Evolutionary conservation across 37 sponge, comb jelly and placozoan species (phyloP).

Genomic region (Petrosia ficiformis): DNA sequence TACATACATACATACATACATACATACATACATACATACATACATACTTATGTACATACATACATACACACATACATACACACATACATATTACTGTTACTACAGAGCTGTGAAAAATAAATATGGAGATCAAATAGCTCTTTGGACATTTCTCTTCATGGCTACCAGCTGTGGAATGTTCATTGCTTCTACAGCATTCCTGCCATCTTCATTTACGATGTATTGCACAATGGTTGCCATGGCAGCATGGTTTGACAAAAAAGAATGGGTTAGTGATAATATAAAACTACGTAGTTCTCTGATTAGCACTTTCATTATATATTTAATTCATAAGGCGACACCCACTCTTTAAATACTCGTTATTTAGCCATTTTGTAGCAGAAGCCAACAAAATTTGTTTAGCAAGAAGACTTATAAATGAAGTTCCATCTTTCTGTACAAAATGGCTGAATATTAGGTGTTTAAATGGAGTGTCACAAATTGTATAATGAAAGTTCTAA

Average conservation of each 20-base stretch:
- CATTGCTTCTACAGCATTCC: conserved; percentile 84
- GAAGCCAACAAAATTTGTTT: too few species aligned
- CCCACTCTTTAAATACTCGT: not conserved
- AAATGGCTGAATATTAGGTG: too few species aligned
- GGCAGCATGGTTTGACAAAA: conserved; percentile 77
- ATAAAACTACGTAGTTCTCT: not conserved
- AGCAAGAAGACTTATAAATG: too few species aligned
- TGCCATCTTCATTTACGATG: conserved; percentile 94
- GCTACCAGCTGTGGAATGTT: conserved; percentile 89
- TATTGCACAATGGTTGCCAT: conserved; percentile 76
- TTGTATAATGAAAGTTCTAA: too few species aligned
- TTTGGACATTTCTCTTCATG: conserved; percentile 52
- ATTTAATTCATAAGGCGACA: not conserved
- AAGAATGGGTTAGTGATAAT: conserved; percentile 33
- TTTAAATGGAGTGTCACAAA: too few species aligned
- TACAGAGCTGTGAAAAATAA: conserved; percentile 52
- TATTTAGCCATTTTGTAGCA: not conserved
- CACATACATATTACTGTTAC: too few species aligned
- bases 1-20: too few species aligned
- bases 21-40: too few species aligned
- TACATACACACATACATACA: not conserved
- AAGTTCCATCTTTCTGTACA: too few species aligned
- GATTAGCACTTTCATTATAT: too few species aligned
- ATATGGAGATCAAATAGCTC: conserved; percentile 62
- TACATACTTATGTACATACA: too few species aligned